phyloP scores from a whole-genome alignment of 1,140 invertebrate genomes.

The Penaeus japonicus region DNA sequence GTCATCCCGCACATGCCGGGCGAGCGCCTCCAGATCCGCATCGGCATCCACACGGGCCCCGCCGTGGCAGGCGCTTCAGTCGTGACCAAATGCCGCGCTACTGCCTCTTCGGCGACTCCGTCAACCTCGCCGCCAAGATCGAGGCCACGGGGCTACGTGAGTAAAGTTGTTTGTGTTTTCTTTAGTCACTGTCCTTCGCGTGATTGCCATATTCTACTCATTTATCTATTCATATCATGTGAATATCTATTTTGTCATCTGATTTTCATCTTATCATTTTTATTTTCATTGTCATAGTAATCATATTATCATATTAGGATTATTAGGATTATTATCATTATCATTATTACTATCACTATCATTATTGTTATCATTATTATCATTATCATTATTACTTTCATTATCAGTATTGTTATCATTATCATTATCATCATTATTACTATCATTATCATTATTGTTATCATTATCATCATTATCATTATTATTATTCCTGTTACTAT shows the following conservation, averaged over 20 bases:
- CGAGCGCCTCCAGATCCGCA: slow-evolving; percentile 76
- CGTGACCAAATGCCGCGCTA: slow-evolving; percentile 85
- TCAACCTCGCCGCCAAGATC: slow-evolving; percentile 83
- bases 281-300: not conserved
- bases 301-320: not conserved
- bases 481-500: no score
- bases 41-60: slow-evolving; percentile 79
- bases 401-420: no score
- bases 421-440: no score
- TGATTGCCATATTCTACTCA: not conserved
- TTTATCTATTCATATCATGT: no score
- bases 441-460: no score
- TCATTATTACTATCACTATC: not conserved
- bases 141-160: slow-evolving; percentile 79
- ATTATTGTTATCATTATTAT: not conserved
- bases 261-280: not conserved
- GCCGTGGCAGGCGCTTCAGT: slow-evolving; percentile 76
- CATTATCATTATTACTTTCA: not conserved
- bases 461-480: no score
- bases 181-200: not conserved
- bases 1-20: slow-evolving; percentile 79
- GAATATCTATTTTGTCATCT: no score
- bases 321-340: not conserved
- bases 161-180: slow-evolving; percentile 23
- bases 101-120: slow-evolving; percentile 84